Evolutionary conservation across 1,140 invertebrate genomes (phyloP), one percentile per base, ranked within the genome.

Genomic region (Vanessa atalanta): DNA sequence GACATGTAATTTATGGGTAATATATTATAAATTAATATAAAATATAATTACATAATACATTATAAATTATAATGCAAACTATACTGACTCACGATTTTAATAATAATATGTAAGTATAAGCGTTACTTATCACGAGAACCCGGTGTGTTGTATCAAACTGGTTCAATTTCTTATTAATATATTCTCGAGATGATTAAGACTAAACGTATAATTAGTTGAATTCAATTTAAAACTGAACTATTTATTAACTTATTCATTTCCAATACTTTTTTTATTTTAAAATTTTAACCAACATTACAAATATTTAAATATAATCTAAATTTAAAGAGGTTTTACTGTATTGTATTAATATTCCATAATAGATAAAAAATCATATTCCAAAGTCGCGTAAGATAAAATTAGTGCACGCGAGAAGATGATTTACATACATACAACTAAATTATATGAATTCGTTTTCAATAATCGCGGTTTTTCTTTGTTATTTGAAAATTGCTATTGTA

Each of bases 111-210:
- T n/a, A 53, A 12, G 51, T 15, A 37, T 61, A 23, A 15, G 57
- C 31, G 26, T 61, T 12, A 55, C n/a, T 37, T 61, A 37, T 61
- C 57, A 61, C 15, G 57, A 37, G 53, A 23, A 57, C 14, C 37
- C 13, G 13, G 26, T 61, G 14, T n/a, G 26, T 3, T 37, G 14
- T 37, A 15, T 37, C 9, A 26, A 37, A 61, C 57, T 26, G 57
- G 57, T 61, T 61, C 15, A 31, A 61, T 61, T 61, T 31, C 23
- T 61, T 61, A 57, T n/a, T 57, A 37, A 61, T 61, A 61, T 61
- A 61, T 61, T 61, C 13, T 57, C 26, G 26, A 37, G 31, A 12
- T 26, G 4, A 26, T 26, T 13, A 14, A 61, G 26, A 60, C 23
- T 7, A 61, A 61, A 26, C 14, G 57, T 5, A 61, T 37, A 61